Base-by-base conservation (phyloP, 2,888 invertebrate species). In the Tinea pellionella region DNA sequence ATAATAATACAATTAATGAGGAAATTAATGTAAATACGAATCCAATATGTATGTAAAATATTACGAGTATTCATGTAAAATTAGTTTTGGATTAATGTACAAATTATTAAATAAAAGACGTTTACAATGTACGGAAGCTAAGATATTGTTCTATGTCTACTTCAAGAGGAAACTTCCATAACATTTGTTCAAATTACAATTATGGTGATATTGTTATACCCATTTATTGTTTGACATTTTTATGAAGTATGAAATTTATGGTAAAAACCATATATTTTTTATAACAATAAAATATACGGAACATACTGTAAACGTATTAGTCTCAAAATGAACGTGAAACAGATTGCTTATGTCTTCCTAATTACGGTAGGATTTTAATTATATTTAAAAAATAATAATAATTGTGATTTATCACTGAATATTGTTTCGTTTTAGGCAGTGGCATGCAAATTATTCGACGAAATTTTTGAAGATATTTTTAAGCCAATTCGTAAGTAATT, bases 381-480 rank as follows among this genome's bases (percentile, higher is more conserved):
- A 6, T 24, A 16, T 53, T 53, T 53, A 53, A 6, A n/a, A 47
- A 16, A n/a, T 47, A 47, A n/a, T 4, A 47, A 4, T n/a, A n/a
- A 4, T 16, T 47, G 2, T 47, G 6, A 2, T 16, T 47, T 16
- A 16, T 15, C 15, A 15, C 47, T 15, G 6, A 16, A 24, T 47
- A 47, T 47, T 6, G 13, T 53, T 53, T 6, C 9, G 6, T 60
- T 60, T 29, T 56, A 60, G 60, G 57, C 60, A 19, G 57, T 47
- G 13, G 60, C 60, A 7, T 60, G 60, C 60, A 41, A 41, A 29
- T 13, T 18, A 29, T 15, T 60, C 18, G 57, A 42, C 12, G 43
- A 60, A 6, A 42, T 60, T 41, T 42, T 60, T 32, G 53, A 37
- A 37, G 18, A 47, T 16, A 19, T 53, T 11, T 53, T 53, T 12